Evolutionary conservation across 2,797 vertebrate species (phyloP), one percentile per base, ranked within the genome.

Genomic region (Parotocinclus haroldoi): DNA sequence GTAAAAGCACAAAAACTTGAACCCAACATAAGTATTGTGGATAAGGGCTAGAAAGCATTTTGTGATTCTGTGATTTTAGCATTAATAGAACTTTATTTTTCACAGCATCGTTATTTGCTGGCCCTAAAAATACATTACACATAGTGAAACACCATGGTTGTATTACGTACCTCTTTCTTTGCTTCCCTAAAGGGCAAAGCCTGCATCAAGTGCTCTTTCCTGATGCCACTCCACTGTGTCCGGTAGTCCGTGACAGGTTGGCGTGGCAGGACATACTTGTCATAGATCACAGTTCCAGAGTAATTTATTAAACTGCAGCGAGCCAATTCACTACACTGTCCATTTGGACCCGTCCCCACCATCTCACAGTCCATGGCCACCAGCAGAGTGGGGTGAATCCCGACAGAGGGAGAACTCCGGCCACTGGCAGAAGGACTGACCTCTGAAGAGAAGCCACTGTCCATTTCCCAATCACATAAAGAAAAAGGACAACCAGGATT

Each of bases 361-460:
- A 99, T 99, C 85, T 99, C 96, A 13, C 97, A 99, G 88, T 99
- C 96, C 7, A 99, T 60, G 0, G 96, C 92, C 78, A 99, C 93
- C 0, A 89, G 63, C 52, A 88, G 42, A 37, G 53, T 0, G 4
- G 78, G 17, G 50, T 72, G 64, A 0, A 62, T 10, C 66, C 63
- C 44, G n/a, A 77, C 71, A n/a, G 60, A 81, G 4, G 89, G 85
- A 0, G 84, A 85, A 14, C 79, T 82, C 6, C 89, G 81, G 6
- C 88, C 88, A 7, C 87, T 89, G 46, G 76, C 63, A 0, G 83
- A 68, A 9, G 81, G 87, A 50, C 88, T 89, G 9, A 73, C 49
- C 59, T 89, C 86, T 0, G 88, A 87, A 10, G 78, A 82, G 76
- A 90, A 86, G 0, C 88, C 89, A 6, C 89, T 90, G 75, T 90